Evolutionary conservation across 2,797 vertebrate genomes (phyloP).

Genomic region (Crenichthys baileyi): DNA sequence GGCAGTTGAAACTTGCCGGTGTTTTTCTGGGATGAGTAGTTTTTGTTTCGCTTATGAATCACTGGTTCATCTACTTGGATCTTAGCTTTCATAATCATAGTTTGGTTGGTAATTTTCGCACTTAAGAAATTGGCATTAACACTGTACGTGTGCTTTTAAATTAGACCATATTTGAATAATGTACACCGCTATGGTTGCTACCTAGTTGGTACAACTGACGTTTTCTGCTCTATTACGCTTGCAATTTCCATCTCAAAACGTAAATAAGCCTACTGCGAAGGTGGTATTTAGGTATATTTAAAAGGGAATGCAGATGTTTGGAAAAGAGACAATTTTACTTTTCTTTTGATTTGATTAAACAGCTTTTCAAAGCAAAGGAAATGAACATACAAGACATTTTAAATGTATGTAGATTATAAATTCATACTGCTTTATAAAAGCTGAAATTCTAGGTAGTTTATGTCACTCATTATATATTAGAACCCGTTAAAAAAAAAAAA

Average conservation of each 20-base stretch:
- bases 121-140: background rate
- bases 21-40: background rate
- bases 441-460: no score
- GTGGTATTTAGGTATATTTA: background rate
- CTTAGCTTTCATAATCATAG: no score
- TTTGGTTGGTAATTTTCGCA: background rate
- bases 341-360: background rate
- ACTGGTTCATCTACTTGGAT: constrained; percentile 1
- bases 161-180: background rate
- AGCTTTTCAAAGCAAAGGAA: no score
- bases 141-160: background rate
- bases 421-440: no score
- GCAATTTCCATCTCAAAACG: background rate
- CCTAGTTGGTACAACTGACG: background rate
- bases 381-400: background rate
- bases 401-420: no score
- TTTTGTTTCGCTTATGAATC: constrained; percentile 53
- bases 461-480: background rate
- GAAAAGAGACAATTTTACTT: background rate
- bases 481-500: background rate
- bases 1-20: background rate
- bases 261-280: background rate
- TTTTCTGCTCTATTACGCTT: background rate
- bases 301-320: no score
- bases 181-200: background rate